These are phyloP conservation scores for Saiga tatarica DNA, from an alignment of 2,113 vertebrate species.

Conservation along the genomic window DNA sequence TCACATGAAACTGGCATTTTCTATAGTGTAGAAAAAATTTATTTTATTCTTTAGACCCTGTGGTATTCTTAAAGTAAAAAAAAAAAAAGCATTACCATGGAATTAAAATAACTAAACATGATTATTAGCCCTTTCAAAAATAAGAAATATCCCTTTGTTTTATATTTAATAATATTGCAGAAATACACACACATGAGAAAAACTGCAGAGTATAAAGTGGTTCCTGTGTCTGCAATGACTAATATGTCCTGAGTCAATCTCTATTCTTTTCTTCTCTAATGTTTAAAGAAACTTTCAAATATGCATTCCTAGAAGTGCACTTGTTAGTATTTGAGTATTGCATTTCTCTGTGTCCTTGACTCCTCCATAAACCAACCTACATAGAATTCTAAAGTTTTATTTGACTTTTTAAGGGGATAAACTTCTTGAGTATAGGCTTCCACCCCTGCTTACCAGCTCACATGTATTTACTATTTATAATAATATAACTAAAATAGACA, in stretches of 20 bases:
- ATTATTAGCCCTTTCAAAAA: not conserved
- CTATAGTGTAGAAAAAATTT: accelerated
- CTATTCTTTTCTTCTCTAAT: not conserved
- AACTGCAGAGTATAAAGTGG: too few relatives aligned
- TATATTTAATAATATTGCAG: not conserved
- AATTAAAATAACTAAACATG: not conserved
- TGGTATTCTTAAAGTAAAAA: not conserved
- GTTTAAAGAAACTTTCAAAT: not conserved
- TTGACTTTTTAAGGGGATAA: not conserved
- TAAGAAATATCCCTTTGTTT: not conserved
- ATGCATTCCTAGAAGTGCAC: not conserved
- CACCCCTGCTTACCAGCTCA: not conserved
- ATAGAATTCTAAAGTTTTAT: not conserved
- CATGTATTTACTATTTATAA: not conserved
- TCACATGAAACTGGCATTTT: not conserved
- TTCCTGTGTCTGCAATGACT: not conserved
- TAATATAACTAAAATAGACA: not conserved
- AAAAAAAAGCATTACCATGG: not conserved
- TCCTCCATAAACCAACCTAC: not conserved
- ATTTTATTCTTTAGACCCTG: not conserved
- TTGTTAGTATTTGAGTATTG: not conserved
- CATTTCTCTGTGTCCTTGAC: not conserved
- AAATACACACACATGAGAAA: not conserved
- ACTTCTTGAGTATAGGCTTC: not conserved
- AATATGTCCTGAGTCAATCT: not conserved